These are phyloP conservation scores for Dione vanillae DNA, from an alignment of 2,888 invertebrate species.

Conservation along the genomic window DNA sequence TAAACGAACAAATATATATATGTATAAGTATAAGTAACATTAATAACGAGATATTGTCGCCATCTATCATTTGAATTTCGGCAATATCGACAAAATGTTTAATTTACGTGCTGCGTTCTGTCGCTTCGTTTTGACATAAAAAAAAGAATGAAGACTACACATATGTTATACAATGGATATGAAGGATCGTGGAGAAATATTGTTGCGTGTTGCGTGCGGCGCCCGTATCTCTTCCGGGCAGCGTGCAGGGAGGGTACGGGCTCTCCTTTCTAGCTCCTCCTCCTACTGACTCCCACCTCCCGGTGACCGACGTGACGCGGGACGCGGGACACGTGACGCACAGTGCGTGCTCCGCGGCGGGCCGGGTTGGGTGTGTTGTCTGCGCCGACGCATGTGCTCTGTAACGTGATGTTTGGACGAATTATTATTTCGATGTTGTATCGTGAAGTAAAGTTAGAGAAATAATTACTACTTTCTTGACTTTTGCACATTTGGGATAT, in stretches of 20 bases:
- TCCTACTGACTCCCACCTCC: no score
- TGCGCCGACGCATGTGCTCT: constrained; percentile 38
- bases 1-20: no score
- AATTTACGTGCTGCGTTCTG: no score
- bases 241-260: not conserved
- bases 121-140: no score
- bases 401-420: not conserved
- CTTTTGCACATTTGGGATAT: not conserved
- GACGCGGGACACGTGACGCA: not conserved
- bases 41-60: no score
- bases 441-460: constrained; percentile 11
- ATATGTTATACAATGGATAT: not conserved
- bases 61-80: no score
- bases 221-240: no score
- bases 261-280: not conserved
- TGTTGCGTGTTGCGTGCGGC: no score
- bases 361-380: constrained; percentile 27
- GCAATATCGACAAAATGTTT: no score
- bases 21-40: no score
- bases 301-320: not conserved
- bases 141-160: no score
- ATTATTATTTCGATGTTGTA: not conserved
- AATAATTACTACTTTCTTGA: constrained; percentile 11
- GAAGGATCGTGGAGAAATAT: no score
- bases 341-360: constrained; percentile 14